phyloP scores from a whole-genome alignment of 2,888 invertebrate genomes.

The Podotricha telesiphe region DNA sequence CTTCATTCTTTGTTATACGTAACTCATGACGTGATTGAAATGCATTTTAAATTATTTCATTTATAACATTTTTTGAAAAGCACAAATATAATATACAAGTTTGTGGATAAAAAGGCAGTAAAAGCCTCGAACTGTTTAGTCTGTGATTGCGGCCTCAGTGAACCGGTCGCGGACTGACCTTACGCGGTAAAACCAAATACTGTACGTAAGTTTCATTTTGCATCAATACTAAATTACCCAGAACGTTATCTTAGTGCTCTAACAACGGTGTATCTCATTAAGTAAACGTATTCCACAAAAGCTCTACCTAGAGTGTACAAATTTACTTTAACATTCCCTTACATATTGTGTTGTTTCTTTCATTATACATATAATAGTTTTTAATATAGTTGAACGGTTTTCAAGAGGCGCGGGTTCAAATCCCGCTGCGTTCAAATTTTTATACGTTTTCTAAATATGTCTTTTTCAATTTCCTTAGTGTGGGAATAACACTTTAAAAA shows the following conservation, averaged over 20 bases:
- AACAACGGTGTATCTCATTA: not conserved
- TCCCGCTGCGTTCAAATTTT: no score
- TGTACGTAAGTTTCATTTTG: conserved; percentile 58
- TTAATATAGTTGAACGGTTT: no score
- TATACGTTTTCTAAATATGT: no score
- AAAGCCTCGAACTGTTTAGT: conserved; percentile 77
- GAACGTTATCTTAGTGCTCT: not conserved
- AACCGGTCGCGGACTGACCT: conserved; percentile 69
- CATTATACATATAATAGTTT: no score
- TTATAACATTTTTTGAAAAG: conserved; percentile 5
- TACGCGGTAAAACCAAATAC: conserved; percentile 38
- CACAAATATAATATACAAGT: conserved; percentile 3
- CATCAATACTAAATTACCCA: not conserved
- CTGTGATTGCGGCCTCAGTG: conserved; percentile 62
- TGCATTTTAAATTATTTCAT: conserved; percentile 9
- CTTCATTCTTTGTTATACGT: conserved; percentile 4
- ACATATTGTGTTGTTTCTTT: not conserved
- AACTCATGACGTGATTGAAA: conserved; percentile 12
- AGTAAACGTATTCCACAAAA: not conserved
- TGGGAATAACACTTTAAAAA: no score
- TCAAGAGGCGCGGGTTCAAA: no score
- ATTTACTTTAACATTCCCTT: not conserved
- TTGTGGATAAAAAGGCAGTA: conserved; percentile 68
- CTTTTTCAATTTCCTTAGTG: no score
- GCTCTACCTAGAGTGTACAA: not conserved